Evolutionary conservation across 1,140 invertebrate species (phyloP), one percentile per base, ranked within the genome.

Genomic region (Gryllus bimaculatus): DNA sequence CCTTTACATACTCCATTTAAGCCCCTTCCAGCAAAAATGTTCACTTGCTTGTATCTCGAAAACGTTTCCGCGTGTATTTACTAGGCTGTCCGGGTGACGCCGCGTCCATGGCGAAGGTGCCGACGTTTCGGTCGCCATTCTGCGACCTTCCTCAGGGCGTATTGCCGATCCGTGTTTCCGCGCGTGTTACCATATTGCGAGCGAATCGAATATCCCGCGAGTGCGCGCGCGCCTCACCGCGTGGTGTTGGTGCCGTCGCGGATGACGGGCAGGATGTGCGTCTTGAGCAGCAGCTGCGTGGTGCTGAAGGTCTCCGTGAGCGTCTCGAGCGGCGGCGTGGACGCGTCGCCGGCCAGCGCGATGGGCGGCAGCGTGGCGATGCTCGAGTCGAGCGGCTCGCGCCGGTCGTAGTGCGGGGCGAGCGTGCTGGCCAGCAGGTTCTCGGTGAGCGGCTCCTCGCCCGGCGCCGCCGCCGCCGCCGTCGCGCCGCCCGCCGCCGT

Each of bases 261-360:
- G 13, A 96, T 87, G 0, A 96, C 90, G 2, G 95, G 95, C 75
- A 97, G 85, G 78, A 97, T 90, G 82, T 96, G 94, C 0, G 95
- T 96, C 84, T 96, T 96, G 4, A 95, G 85, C 86, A 96, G 90
- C 1, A 92, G 90, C 85, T 96, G 93, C 0, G 94, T 95, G 8
- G 95, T 95, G 80, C 94, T 95, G 86, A 95, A 96, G 1, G 94
- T 95, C 86, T 96, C 94, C 0, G 93, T 96, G n/a, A 95, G 87
- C 0, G 94, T 96, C 87, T 96, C 93, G 78, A 96, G 84, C 0
- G 93, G 92, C 26, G 93, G 93, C 1, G 93, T 96, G 82, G 92
- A 92, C 81, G 91, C 89, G 80, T 92, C 91, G 13, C 90, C 90
- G 8, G 92, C 91, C 13, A 95, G 86, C 73, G 91, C 91, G 81